Evolutionary conservation across 2,888 invertebrate species (phyloP).

Genomic region (Diarsia brunnea): DNA sequence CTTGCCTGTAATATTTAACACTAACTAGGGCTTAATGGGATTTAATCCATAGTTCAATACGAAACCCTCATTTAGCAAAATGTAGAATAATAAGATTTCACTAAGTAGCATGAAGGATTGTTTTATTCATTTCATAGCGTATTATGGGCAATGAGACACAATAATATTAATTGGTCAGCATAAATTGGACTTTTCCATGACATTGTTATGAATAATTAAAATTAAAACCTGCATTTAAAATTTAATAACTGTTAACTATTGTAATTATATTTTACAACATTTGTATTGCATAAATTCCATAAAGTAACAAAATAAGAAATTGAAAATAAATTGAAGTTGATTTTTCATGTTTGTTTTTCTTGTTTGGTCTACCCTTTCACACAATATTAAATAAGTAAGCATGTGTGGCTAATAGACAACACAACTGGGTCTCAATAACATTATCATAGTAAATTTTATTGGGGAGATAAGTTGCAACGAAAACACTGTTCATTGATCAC

Average conservation of each 20-base stretch:
- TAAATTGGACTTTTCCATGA: conserved; percentile 84
- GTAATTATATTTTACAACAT: conserved; percentile 89
- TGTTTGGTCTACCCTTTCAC: conserved; percentile 22
- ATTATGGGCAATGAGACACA: conserved; percentile 70
- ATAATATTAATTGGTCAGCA: conserved; percentile 71
- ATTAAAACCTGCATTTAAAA: conserved; percentile 88
- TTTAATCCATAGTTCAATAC: conserved; percentile 82
- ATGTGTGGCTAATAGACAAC: neutral
- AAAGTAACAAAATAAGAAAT: conserved; percentile 86
- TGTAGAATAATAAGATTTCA: conserved; percentile 77
- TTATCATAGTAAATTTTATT: no score
- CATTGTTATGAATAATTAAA: conserved; percentile 82
- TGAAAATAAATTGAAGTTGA: conserved; percentile 90
- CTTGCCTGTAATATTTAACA: conserved; percentile 84
- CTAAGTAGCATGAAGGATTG: conserved; percentile 70
- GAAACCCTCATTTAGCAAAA: conserved; percentile 78
- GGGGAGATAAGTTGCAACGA: neutral
- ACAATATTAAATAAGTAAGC: neutral
- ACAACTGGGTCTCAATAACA: neutral
- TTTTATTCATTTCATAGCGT: conserved; percentile 71
- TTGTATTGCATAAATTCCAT: conserved; percentile 89
- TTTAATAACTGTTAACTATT: conserved; percentile 88
- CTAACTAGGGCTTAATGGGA: conserved; percentile 82
- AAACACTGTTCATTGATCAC: neutral
- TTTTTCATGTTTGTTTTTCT: conserved; percentile 80